Conservation (phyloP, 2,797 vertebrate species). For the Ctenopoma multispine region DNA sequence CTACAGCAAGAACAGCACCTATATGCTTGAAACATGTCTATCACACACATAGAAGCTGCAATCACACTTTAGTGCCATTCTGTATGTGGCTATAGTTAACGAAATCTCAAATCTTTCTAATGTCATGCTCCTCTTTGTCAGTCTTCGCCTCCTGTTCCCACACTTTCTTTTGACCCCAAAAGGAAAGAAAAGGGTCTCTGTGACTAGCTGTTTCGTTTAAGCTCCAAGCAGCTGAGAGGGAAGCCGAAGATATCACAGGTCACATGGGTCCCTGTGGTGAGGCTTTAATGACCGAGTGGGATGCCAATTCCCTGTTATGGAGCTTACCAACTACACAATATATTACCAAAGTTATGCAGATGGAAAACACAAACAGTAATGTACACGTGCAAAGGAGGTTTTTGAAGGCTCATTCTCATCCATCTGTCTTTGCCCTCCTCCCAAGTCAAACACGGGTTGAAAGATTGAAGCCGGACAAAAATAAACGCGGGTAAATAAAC, state of each 20-base stretch:
- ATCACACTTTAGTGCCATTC: slow-evolving; percentile 10
- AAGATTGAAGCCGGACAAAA: slow-evolving; percentile 51
- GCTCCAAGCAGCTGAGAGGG: slow-evolving; percentile 61
- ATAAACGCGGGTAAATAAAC: slow-evolving; percentile 72
- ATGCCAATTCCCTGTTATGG: slow-evolving; percentile 66
- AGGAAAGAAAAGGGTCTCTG: slow-evolving; percentile 56
- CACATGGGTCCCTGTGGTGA: slow-evolving; percentile 58
- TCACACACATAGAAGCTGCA: slow-evolving; percentile 21
- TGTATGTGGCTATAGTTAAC: slow-evolving; percentile 37
- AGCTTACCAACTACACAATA: slow-evolving; percentile 41
- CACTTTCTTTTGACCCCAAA: slow-evolving; percentile 60
- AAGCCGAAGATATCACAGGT: slow-evolving; percentile 48
- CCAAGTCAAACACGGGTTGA: slow-evolving; percentile 35
- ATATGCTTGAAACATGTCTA: slow-evolving; percentile 41
- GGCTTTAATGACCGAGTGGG: slow-evolving; percentile 58
- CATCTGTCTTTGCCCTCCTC: slow-evolving; percentile 29
- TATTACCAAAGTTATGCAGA: slow-evolving; percentile 21
- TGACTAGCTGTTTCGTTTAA: slow-evolving; percentile 27
- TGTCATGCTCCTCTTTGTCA: slow-evolving; percentile 2
- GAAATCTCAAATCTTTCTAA: slow-evolving; percentile 20
- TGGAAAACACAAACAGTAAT: slow-evolving; percentile 43
- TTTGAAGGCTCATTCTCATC: slow-evolving; percentile 33
- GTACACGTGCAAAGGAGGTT: slow-evolving; percentile 22
- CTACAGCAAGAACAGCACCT: slow-evolving; percentile 54
- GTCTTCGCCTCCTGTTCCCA: slow-evolving; percentile 65